Conservation (phyloP, 2,113 vertebrate genomes). For the Setophaga coronata region DNA sequence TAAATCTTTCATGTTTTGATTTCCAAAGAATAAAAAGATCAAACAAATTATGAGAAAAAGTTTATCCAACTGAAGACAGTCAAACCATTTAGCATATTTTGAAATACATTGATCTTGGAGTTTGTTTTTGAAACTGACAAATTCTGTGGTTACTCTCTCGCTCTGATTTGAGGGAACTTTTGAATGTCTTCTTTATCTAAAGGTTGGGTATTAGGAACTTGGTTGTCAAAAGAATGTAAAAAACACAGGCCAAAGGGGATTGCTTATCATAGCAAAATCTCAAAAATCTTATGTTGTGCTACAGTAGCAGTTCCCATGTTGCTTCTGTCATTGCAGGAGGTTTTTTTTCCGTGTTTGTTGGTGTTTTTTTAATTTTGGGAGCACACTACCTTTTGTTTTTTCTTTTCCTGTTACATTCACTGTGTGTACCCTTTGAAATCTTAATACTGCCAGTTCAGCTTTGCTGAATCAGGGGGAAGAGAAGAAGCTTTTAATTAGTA, state of each 20-base stretch:
- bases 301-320: background rate
- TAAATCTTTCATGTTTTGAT: background rate
- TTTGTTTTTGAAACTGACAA: background rate
- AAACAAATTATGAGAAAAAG: background rate
- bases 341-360: too few species aligned
- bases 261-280: background rate
- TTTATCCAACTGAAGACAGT: background rate
- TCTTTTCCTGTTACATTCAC: background rate
- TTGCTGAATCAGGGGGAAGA: background rate
- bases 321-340: background rate
- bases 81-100: background rate
- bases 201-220: background rate
- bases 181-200: background rate
- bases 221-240: background rate
- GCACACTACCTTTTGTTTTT: too few species aligned
- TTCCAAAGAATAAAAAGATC: background rate
- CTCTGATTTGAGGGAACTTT: background rate
- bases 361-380: background rate
- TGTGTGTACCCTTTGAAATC: background rate
- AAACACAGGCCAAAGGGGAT: background rate
- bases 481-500: background rate
- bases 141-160: background rate
- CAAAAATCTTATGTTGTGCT: background rate
- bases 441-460: background rate
- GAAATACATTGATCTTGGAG: background rate